Percentiles rank a stretch among this genome's conserved stretches.
Evolutionary conservation across 2,888 invertebrate species (phyloP).

Genomic region (Anthophora plumipes): DNA sequence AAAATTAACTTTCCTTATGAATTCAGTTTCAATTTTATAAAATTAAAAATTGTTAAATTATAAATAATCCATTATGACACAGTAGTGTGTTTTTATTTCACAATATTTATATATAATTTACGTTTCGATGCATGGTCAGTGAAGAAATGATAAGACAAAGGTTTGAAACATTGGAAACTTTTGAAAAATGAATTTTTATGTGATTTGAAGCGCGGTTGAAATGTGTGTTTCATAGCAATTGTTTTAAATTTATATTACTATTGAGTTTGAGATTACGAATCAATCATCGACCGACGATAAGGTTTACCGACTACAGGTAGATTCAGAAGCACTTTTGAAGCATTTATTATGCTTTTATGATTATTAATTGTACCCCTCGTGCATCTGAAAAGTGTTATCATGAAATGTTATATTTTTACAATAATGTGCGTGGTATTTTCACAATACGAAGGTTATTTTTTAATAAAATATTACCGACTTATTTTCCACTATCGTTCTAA

Average conservation of each 20-base stretch:
- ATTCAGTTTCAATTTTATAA: too few relatives aligned
- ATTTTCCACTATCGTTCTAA: not conserved
- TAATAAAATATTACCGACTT: not conserved
- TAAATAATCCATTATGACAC: too few relatives aligned
- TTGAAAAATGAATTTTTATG: too few relatives aligned
- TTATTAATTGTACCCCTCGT: not conserved
- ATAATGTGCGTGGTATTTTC: not conserved
- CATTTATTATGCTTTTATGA: not conserved
- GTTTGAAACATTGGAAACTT: too few relatives aligned
- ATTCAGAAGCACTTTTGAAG: not conserved
- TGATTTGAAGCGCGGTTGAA: too few relatives aligned
- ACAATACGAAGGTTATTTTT: not conserved
- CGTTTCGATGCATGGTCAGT: too few relatives aligned
- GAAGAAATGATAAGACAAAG: too few relatives aligned
- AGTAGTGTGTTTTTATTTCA: too few relatives aligned
- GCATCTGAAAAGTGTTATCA: not conserved
- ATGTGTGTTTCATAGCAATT: not conserved
- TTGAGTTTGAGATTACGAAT: not conserved
- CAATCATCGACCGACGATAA: conserved; percentile 59
- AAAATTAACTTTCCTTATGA: too few relatives aligned
- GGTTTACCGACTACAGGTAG: conserved; percentile 60
- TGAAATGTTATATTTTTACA: not conserved
- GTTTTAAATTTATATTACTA: not conserved
- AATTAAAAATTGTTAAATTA: too few relatives aligned
- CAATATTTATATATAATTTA: too few relatives aligned